phyloP scores from a whole-genome alignment of 2,888 invertebrate species.

The Stegana nigrithorax region DNA sequence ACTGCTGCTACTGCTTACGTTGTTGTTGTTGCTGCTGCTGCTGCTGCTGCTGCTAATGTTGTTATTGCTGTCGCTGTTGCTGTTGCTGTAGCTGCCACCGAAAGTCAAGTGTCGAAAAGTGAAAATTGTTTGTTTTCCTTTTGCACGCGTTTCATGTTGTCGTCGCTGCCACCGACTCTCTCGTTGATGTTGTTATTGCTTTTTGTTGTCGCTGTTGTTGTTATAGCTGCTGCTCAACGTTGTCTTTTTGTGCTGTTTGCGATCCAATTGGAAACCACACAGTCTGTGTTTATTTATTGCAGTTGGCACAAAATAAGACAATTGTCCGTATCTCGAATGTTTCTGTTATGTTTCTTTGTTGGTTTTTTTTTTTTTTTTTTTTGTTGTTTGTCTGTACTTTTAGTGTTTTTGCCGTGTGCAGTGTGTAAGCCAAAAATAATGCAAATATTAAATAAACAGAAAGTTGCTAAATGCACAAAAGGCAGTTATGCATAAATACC shows the following conservation, averaged over 20 bases:
- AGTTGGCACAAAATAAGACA: background rate
- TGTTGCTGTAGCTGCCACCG: slow-evolving; percentile 20
- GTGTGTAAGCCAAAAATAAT: background rate
- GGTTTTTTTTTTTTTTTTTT: background rate
- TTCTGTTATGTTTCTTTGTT: background rate
- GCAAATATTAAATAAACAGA: slow-evolving; percentile 27
- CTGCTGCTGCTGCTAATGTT: slow-evolving; percentile 7
- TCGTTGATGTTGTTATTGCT: slow-evolving; percentile 41
- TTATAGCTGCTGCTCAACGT: slow-evolving; percentile 52
- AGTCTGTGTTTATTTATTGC: slow-evolving; percentile 50
- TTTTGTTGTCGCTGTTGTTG: slow-evolving; percentile 40
- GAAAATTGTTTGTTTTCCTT: slow-evolving; percentile 53
- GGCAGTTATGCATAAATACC: slow-evolving; percentile 14
- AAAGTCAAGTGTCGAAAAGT: slow-evolving; percentile 56
- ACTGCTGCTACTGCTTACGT: background rate
- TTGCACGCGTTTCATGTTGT: slow-evolving; percentile 28
- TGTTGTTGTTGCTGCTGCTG: slow-evolving; percentile 26
- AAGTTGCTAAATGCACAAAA: slow-evolving; percentile 31
- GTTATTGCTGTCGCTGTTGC: slow-evolving; percentile 55
- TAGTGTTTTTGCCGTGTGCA: too few species aligned
- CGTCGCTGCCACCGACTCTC: slow-evolving; percentile 25
- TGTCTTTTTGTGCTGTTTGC: too few species aligned
- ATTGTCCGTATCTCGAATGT: too few species aligned
- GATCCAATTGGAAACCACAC: slow-evolving; percentile 52
- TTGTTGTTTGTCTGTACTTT: too few species aligned